Base-by-base conservation (phyloP, 2,113 vertebrate genomes). In the Muntiacus muntjak region DNA sequence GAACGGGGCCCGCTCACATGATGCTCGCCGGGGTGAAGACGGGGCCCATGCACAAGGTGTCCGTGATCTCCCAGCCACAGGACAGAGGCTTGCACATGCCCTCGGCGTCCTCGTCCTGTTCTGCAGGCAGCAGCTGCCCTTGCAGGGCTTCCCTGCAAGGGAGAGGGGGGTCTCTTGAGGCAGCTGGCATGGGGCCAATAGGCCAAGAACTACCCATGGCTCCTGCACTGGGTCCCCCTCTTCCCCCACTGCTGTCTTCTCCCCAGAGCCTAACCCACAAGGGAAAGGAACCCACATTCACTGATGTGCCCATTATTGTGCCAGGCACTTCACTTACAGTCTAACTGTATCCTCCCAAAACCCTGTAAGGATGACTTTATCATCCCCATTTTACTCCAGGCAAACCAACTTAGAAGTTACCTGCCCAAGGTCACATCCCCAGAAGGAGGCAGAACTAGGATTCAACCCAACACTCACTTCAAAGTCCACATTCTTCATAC, bases 61-160 rank as follows among this genome's bases (percentile, higher is more conserved):
- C 99, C 0, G 98, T 98, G 97, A 98, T 99, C 97, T 99, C 99
- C 99, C 99, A 99, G 98, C 99, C 99, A 0, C 99, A 99, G 94
- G 99, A 99, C 95, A 99, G 89, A 0, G 98, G 99, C 9, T 98
- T 84, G 83, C 99, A 99, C 55, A 97, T 3, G 21, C 47, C 98
- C 95, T 99, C 99, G 0, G 87, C 67, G 0, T 98, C 98, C 0
- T 98, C 98, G 0, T 97, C 98, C 50, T 96, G 94, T 76, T 98
- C 98, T 26, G 97, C 97, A 0, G 97, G 7, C 7, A 94, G 97
- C 0, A 96, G 94, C 0, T 98, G 98, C 74, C 98, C 96, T 96
- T 87, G 98, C 57, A 99, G 90, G 0, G 98, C 96, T 96, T 99
- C 98, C 99, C 99, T 99, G 98, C 9, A 85, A 88, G 36, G 0